Percentiles rank a stretch among this genome's conserved stretches.
phyloP scores from a whole-genome alignment of 2,797 vertebrate species.

The Falco biarmicus region DNA sequence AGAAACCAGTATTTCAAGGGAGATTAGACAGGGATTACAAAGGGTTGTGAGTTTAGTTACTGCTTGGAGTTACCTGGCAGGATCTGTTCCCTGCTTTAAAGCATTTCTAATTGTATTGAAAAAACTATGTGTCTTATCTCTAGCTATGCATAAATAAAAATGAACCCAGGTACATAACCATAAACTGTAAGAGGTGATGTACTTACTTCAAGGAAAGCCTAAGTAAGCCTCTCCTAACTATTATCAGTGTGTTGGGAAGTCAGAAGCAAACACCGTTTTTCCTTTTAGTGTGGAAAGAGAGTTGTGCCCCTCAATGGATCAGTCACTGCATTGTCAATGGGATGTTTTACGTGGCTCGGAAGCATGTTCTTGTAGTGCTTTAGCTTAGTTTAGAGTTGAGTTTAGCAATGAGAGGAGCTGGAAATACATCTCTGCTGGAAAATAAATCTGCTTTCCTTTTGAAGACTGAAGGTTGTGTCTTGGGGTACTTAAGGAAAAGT shows the following conservation, averaged over 20 bases:
- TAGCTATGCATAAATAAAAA: not conserved
- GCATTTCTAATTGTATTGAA: not conserved
- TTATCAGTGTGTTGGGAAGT: not conserved
- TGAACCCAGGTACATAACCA: not conserved
- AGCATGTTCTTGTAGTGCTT: not conserved
- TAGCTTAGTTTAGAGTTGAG: not conserved
- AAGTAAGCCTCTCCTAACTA: not conserved
- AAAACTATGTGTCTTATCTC: not conserved
- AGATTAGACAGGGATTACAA: not conserved
- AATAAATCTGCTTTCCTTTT: constrained; percentile 8
- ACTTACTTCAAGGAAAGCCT: not conserved
- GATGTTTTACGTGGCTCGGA: not conserved
- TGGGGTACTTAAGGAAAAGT: not conserved
- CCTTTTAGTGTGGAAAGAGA: not conserved
- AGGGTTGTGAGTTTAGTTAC: not conserved
- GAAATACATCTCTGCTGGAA: not conserved
- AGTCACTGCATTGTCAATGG: not conserved
- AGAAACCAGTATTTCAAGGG: not conserved
- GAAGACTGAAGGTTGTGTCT: not conserved
- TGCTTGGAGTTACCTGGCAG: not conserved
- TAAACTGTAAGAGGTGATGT: not conserved
- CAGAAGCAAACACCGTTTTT: not conserved
- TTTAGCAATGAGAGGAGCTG: not conserved
- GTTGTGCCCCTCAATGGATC: not conserved
- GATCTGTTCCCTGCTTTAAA: not conserved